These are phyloP conservation scores for Neodiprion fabricii DNA, from an alignment of 1,140 invertebrate genomes.

Conservation along the genomic window DNA sequence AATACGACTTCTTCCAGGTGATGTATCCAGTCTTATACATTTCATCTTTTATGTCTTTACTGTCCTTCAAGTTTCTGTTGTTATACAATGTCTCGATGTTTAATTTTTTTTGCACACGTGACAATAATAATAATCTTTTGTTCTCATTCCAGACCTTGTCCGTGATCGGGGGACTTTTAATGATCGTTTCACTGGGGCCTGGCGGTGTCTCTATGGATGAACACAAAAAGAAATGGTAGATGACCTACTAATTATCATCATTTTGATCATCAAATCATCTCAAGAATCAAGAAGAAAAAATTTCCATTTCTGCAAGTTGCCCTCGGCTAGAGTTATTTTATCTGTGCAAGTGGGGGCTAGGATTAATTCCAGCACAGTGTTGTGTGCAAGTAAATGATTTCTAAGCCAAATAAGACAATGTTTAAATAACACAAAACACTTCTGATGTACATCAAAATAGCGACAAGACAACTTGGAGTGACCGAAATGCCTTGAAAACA, in stretches of 20 bases:
- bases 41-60: background rate
- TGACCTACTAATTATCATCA: constrained; percentile 4
- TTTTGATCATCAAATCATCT: background rate
- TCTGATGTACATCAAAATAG: background rate
- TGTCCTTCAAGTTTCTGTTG: background rate
- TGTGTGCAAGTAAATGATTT: background rate
- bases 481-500: constrained; percentile 11
- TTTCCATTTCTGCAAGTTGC: background rate
- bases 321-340: background rate
- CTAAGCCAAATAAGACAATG: background rate
- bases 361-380: background rate
- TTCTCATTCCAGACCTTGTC: constrained; percentile 87
- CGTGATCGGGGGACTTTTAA: constrained; percentile 97
- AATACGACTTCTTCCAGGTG: constrained; percentile 99
- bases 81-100: constrained; percentile 11
- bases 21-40: constrained; percentile 32
- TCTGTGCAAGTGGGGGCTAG: background rate
- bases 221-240: constrained; percentile 98
- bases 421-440: background rate
- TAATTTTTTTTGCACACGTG: constrained; percentile 1
- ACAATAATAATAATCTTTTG: background rate
- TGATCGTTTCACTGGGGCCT: constrained; percentile 97
- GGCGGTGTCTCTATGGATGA: constrained; percentile 99
- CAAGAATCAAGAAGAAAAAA: background rate
- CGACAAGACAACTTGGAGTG: background rate